Evolutionary conservation across 2,888 invertebrate species (phyloP).

Genomic region (Steromphala cineraria): DNA sequence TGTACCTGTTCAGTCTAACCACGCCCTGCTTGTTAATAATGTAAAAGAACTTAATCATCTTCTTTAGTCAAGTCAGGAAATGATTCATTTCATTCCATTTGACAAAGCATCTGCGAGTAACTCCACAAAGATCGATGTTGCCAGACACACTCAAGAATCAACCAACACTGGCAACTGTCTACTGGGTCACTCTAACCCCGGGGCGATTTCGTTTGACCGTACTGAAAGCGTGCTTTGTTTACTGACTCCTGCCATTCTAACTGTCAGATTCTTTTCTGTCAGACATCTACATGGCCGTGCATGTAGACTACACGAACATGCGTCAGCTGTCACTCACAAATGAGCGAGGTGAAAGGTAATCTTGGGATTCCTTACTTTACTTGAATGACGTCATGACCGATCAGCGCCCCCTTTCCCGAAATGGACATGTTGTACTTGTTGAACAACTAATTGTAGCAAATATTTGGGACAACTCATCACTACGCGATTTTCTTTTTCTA

Average conservation of each 20-base stretch:
- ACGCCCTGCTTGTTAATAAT: constrained; percentile 52
- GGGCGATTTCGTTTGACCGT: not conserved
- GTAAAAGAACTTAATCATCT: constrained; percentile 56
- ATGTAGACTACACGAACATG: not conserved
- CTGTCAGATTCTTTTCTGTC: no score
- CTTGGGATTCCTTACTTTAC: constrained; percentile 16
- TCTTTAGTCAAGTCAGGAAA: not conserved
- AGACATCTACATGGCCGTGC: not conserved
- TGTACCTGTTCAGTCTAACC: constrained; percentile 45
- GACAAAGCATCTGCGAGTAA: not conserved
- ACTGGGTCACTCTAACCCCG: not conserved
- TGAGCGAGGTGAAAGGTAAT: constrained; percentile 3
- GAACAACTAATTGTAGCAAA: not conserved
- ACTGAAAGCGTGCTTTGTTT: no score
- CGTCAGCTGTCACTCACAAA: not conserved
- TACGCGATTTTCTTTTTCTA: no score
- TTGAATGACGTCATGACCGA: constrained; percentile 17
- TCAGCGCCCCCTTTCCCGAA: constrained; percentile 14
- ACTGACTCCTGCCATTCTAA: no score
- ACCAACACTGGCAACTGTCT: not conserved
- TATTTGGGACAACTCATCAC: no score
- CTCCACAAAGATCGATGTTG: not conserved
- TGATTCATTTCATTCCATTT: constrained; percentile 3
- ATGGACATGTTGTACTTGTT: constrained; percentile 6
- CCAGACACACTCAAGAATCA: not conserved